These are phyloP conservation scores for Neotragus pygmaeus DNA, from an alignment of 2,113 vertebrate species.

Conservation along the genomic window DNA sequence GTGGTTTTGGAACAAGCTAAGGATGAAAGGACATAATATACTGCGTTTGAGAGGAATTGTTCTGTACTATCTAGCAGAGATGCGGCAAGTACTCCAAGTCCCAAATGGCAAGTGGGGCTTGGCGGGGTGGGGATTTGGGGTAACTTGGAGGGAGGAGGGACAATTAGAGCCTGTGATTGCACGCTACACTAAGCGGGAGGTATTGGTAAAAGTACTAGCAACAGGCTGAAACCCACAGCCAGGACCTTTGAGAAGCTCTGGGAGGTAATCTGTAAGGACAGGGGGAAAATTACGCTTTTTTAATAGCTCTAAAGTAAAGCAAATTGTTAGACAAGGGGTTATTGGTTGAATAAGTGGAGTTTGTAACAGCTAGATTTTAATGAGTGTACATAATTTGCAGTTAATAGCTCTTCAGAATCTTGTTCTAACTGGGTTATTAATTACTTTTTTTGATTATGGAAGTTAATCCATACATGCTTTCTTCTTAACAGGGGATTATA, in stretches of 20 bases:
- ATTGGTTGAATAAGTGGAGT: constrained; percentile 51
- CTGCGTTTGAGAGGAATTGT: background rate
- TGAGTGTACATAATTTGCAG: constrained; percentile 59
- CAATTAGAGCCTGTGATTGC: background rate
- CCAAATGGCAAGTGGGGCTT: background rate
- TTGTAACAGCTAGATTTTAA: constrained; percentile 64
- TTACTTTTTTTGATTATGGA: constrained; percentile 63
- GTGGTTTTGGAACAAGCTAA: background rate
- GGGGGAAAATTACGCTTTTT: background rate
- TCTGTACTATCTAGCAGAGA: background rate
- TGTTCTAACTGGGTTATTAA: constrained; percentile 70
- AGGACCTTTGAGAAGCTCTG: background rate
- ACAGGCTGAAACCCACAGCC: background rate
- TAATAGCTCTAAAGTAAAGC: constrained; percentile 21
- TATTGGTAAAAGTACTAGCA: background rate
- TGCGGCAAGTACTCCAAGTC: background rate
- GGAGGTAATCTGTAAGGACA: background rate
- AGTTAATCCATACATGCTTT: constrained; percentile 60
- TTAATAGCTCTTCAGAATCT: constrained; percentile 68
- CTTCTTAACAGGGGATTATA: constrained; percentile 55
- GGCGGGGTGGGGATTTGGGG: too few relatives aligned
- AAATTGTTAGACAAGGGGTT: constrained; percentile 38
- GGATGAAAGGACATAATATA: background rate
- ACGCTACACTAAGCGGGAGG: background rate
- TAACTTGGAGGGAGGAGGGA: background rate